A percentile compares a stretch with the other conserved stretches of the same genome.
phyloP scores from a whole-genome alignment of 2,888 invertebrate genomes.

The Nephrotoma guestfalica region DNA sequence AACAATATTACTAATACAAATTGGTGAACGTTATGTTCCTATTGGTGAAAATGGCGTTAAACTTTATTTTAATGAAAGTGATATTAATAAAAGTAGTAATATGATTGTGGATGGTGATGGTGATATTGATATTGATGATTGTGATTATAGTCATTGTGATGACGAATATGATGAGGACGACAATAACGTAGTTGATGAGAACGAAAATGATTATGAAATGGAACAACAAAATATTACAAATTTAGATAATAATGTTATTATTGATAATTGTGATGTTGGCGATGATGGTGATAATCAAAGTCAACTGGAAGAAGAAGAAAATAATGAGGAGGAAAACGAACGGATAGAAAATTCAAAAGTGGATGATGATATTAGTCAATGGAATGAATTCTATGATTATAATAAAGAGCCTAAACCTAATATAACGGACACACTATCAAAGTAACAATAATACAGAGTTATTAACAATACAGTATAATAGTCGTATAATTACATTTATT shows the following conservation, averaged over 20 bases:
- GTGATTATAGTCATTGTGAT: neutral
- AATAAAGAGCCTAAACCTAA: neutral
- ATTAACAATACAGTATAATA: neutral
- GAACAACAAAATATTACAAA: neutral
- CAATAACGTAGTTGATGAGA: neutral
- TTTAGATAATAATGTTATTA: neutral
- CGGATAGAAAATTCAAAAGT: neutral
- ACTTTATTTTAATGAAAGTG: neutral
- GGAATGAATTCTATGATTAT: neutral
- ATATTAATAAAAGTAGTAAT: neutral
- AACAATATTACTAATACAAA: slow-evolving; percentile 80
- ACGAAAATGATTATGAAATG: neutral
- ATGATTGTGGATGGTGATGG: neutral
- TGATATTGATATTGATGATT: neutral
- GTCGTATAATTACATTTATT: neutral
- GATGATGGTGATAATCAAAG: neutral
- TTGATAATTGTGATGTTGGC: neutral
- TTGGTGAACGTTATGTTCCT: slow-evolving; percentile 85
- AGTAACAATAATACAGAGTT: neutral
- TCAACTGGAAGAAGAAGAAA: neutral
- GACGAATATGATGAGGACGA: neutral
- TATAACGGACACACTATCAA: neutral
- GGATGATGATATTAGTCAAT: neutral
- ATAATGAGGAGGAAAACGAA: neutral
- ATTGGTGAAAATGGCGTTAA: slow-evolving; percentile 75